Conservation (phyloP, 2,888 invertebrate genomes). For the Standfussiana lucernea region DNA sequence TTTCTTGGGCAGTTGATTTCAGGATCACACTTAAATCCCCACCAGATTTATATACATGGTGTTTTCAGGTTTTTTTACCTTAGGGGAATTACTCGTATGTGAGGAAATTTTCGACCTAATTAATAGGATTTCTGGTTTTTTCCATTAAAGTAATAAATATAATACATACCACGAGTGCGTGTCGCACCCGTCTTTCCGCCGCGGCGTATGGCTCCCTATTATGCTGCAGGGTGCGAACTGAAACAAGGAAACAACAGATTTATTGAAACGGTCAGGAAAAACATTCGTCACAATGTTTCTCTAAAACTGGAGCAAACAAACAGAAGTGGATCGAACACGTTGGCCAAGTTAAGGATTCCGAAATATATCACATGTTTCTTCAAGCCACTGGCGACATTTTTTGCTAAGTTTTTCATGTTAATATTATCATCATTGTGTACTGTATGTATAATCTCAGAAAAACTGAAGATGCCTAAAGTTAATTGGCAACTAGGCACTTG, state of each 20-base stretch:
- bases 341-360: constrained; percentile 14
- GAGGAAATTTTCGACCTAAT: neutral
- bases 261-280: constrained; percentile 63
- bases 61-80: neutral
- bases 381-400: neutral
- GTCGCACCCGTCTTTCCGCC: constrained; percentile 91
- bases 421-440: constrained; percentile 13
- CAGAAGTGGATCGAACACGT: constrained; percentile 24
- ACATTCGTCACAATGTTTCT: constrained; percentile 37
- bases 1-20: constrained; percentile 3
- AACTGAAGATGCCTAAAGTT: constrained; percentile 1
- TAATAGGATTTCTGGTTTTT: neutral
- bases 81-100: neutral
- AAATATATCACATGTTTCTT: constrained; percentile 18
- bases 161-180: constrained; percentile 90
- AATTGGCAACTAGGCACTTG: constrained; percentile 21
- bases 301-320: constrained; percentile 53
- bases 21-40: neutral
- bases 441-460: neutral
- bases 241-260: constrained; percentile 73
- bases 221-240: constrained; percentile 90
- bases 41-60: neutral
- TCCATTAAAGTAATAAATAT: neutral
- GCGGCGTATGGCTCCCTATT: constrained; percentile 90
- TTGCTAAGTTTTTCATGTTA: neutral